These are phyloP conservation scores for Catocala fraxini DNA, from an alignment of 2,888 invertebrate species.

Conservation along the genomic window DNA sequence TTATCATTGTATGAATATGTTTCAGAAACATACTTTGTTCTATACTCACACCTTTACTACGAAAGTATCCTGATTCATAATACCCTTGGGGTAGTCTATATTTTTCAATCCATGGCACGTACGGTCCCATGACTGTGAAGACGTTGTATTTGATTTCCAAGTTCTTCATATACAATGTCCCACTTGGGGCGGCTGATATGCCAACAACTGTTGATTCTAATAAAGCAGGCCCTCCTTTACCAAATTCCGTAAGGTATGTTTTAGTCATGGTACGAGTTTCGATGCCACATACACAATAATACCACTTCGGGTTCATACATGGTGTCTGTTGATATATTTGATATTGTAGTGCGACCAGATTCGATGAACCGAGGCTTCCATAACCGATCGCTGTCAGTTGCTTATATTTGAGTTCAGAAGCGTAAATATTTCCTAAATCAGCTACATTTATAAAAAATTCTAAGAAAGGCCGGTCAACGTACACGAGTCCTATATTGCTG, in stretches of 20 bases:
- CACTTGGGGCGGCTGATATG: conserved; percentile 62
- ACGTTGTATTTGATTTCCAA: conserved; percentile 62
- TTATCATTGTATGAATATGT: conserved; percentile 45
- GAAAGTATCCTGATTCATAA: conserved; percentile 12
- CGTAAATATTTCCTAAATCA: conserved; percentile 60
- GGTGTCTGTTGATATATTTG: conserved; percentile 64
- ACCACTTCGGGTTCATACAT: conserved; percentile 73
- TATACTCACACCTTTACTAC: conserved; percentile 6
- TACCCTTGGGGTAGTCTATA: conserved; percentile 22
- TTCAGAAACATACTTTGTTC: conserved; percentile 19
- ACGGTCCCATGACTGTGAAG: conserved; percentile 72
- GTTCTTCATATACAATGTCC: conserved; percentile 49
- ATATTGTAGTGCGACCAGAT: conserved; percentile 58
- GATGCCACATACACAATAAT: conserved; percentile 73
- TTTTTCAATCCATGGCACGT: conserved; percentile 70
- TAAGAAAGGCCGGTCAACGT: conserved; percentile 55
- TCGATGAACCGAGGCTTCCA: conserved; percentile 52
- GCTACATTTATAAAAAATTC: conserved; percentile 56
- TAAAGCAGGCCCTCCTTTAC: conserved; percentile 70
- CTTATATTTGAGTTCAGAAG: conserved; percentile 62
- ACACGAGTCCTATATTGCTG: conserved; percentile 71
- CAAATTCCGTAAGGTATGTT: conserved; percentile 62
- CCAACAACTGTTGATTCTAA: conserved; percentile 61
- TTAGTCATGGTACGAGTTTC: conserved; percentile 50
- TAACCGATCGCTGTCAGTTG: conserved; percentile 64